phyloP scores from a whole-genome alignment of 2,797 vertebrate genomes.

The Thunnus albacares region DNA sequence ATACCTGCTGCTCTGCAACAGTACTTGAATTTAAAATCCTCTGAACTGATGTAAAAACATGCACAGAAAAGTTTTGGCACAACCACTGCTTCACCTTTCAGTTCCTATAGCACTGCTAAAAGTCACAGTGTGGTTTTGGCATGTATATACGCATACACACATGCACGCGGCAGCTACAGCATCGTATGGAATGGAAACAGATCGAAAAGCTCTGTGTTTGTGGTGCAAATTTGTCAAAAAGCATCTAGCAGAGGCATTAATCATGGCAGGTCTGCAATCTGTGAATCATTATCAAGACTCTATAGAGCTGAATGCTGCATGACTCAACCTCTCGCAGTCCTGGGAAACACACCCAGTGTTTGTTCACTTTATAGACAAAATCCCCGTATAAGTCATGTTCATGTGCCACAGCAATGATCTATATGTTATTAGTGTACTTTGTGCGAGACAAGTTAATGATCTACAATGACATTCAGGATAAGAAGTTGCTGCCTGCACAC shows the following conservation, averaged over 20 bases:
- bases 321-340: constrained; percentile 53
- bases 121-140: constrained; percentile 54
- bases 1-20: background rate
- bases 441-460: constrained; percentile 32
- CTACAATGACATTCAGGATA: constrained; percentile 4
- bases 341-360: constrained; percentile 22
- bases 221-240: constrained; percentile 61
- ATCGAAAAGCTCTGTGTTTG: constrained; percentile 37
- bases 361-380: constrained; percentile 32
- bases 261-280: constrained; percentile 68
- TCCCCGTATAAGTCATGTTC: constrained; percentile 20
- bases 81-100: constrained; percentile 31
- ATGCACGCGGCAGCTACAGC: constrained; percentile 33
- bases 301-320: constrained; percentile 34
- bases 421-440: constrained; percentile 14
- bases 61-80: constrained; percentile 21
- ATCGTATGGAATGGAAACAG: constrained; percentile 45
- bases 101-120: constrained; percentile 19
- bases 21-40: too few relatives aligned
- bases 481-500: constrained; percentile 43
- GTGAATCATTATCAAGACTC: constrained; percentile 62
- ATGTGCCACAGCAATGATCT: constrained; percentile 22
- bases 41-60: too few relatives aligned
- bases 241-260: constrained; percentile 62
- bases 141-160: constrained; percentile 18